Conservation (phyloP, 2,888 invertebrate genomes). For the Scaptomyza tumidula region DNA sequence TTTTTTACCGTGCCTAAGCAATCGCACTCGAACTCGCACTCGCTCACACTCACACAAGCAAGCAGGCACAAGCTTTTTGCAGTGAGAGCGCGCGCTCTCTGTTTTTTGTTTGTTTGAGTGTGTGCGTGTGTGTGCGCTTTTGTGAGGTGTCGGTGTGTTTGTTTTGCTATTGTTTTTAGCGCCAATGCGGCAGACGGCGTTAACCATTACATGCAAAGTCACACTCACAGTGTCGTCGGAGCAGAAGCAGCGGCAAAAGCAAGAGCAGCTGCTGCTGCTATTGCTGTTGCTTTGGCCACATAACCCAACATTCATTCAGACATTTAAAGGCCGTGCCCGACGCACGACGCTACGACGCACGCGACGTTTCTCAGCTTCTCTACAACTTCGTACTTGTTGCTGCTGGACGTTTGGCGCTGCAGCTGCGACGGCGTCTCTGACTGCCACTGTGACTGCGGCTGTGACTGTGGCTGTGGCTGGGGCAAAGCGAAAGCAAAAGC, state of each 20-base stretch:
- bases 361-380: conserved; percentile 12
- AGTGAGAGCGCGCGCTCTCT: conserved; percentile 36
- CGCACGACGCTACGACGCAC: conserved; percentile 13
- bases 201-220: conserved; percentile 78
- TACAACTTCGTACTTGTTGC: conserved; percentile 47
- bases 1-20: conserved; percentile 72
- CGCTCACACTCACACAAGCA: conserved; percentile 21
- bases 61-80: conserved; percentile 41
- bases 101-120: neutral
- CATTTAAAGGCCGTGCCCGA: conserved; percentile 23
- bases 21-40: conserved; percentile 26
- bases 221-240: conserved; percentile 57
- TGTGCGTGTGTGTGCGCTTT: conserved; percentile 15
- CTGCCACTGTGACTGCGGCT: conserved; percentile 7
- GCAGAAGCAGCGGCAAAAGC: conserved; percentile 17
- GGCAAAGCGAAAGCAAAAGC: conserved; percentile 16
- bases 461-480: conserved; percentile 6
- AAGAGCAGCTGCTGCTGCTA: conserved; percentile 15
- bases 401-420: conserved; percentile 37
- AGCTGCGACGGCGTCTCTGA: neutral
- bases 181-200: conserved; percentile 64
- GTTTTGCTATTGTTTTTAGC: conserved; percentile 71
- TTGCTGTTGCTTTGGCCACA: conserved; percentile 21
- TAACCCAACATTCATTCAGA: conserved; percentile 46
- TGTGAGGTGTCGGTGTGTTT: conserved; percentile 52